phyloP scores from a whole-genome alignment of 2,113 vertebrate species.

The Potamarius usumacintae region DNA sequence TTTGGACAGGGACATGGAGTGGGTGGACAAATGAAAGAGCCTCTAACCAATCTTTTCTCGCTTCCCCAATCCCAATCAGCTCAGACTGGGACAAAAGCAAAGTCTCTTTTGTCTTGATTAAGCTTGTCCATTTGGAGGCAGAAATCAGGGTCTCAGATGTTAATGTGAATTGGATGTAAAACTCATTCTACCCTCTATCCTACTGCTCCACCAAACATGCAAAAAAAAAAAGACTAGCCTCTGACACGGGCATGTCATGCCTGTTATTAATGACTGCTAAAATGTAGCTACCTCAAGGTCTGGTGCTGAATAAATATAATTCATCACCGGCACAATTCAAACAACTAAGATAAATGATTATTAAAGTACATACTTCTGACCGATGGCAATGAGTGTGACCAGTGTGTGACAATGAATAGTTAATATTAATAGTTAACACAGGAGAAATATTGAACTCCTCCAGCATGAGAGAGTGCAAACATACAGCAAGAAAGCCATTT shows the following conservation, averaged over 20 bases:
- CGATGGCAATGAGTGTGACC: conserved; percentile 36
- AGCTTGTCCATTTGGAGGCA: conserved; percentile 25
- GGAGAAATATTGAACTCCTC: conserved; percentile 46
- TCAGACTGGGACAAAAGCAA: conserved; percentile 43
- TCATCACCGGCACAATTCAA: conserved; percentile 55
- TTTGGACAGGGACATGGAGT: conserved; percentile 51
- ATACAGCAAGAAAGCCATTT: not conserved
- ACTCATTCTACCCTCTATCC: not conserved
- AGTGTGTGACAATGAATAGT: conserved; percentile 45
- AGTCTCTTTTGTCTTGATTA: conserved; percentile 37
- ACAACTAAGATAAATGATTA: conserved; percentile 54
- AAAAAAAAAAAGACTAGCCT: conserved; percentile 33
- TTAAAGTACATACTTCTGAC: conserved; percentile 51
- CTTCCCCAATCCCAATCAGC: conserved; percentile 8
- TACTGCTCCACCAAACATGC: not conserved
- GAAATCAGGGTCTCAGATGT: conserved; percentile 47
- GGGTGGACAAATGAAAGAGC: conserved; percentile 54
- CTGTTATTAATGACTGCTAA: conserved; percentile 55
- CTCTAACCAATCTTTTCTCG: not conserved
- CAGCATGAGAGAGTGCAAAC: conserved; percentile 58
- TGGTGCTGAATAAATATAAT: conserved; percentile 55
- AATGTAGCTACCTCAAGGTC: conserved; percentile 60
- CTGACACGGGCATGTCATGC: conserved; percentile 35
- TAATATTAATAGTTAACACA: conserved; percentile 23
- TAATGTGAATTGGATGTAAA: conserved; percentile 45